phyloP scores from a whole-genome alignment of 1,140 invertebrate genomes.

The Callitettix versicolor region DNA sequence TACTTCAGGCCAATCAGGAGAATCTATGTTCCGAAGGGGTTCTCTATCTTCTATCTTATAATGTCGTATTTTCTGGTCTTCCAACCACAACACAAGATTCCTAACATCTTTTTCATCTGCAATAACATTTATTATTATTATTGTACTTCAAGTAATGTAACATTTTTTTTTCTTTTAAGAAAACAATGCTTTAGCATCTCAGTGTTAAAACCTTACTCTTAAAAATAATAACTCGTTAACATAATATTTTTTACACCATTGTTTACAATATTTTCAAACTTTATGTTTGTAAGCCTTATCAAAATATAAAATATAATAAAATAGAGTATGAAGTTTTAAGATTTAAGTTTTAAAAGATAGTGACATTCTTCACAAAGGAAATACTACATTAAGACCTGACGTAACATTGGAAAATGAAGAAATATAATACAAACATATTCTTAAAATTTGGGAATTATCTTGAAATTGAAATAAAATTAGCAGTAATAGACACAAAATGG shows the following conservation, averaged over 20 bases:
- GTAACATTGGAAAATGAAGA: too few species aligned
- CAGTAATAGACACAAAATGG: too few species aligned
- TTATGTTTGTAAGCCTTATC: too few species aligned
- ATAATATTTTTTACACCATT: neutral
- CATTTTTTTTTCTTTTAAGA: conserved; percentile 15
- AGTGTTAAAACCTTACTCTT: conserved; percentile 15
- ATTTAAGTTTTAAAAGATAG: too few species aligned
- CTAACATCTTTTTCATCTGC: conserved; percentile 69
- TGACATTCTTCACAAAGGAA: too few species aligned
- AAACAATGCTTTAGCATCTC: conserved; percentile 13
- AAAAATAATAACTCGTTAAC: conserved; percentile 14
- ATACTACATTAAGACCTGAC: too few species aligned
- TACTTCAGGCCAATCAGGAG: conserved; percentile 54
- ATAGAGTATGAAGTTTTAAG: too few species aligned
- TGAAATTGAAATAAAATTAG: too few species aligned
- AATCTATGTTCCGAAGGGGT: conserved; percentile 50
- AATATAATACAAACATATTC: too few species aligned
- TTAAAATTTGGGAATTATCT: too few species aligned
- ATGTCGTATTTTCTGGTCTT: conserved; percentile 86
- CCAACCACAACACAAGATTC: conserved; percentile 77
- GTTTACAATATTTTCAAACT: too few species aligned
- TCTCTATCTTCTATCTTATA: conserved; percentile 76
- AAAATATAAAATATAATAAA: too few species aligned
- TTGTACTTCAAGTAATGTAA: conserved; percentile 13
- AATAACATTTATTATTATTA: conserved; percentile 25